Base-by-base conservation (phyloP, 2,113 vertebrate species). In the Camelus dromedarius region DNA sequence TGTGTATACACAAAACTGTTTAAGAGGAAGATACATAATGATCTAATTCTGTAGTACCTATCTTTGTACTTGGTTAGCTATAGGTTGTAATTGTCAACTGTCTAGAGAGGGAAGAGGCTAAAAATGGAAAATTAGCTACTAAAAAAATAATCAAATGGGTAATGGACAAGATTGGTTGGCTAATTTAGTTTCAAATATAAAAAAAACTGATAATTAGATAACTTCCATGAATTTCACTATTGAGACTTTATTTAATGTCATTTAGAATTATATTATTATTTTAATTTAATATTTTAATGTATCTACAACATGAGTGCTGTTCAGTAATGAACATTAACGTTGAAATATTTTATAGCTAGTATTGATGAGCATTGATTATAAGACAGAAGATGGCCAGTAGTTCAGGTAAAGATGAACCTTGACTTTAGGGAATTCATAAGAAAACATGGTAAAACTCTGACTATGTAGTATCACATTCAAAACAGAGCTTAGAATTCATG, bases 391-490 rank as follows among this genome's bases (percentile, higher is more conserved):
- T 89, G 48, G 30, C 52, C 5, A 14, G 20, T 76, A 79, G 30
- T 96, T 95, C 32, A 72, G 42, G 60, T 91, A 75, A 67, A 93
- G 70, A 46, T 80, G 28, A 93, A n/a, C 18, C 46, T 90, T 67
- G 38, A 46, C 56, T 67, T 80, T 89, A 73, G 77, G 60, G 88
- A 70, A 84, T 86, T 67, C 18, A 1, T 75, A 52, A 73, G 48
- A 48, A 91, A 73, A 50, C 9, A 11, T 10, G 10, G 26, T 60
- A 81, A 67, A 62, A 54, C 67, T 82, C 12, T 52, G 56, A 75
- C 46, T 35, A 5, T 82, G 20, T 26, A 62, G 52, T 8, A 77
- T 88, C 89, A 82, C 15, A 62, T 88, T 94, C 67, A 42, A 62
- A 70, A 52, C 80, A 52, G 26, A 89, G 26, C 42, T 80, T 50